Evolutionary conservation across 2,113 vertebrate genomes (phyloP).

Genomic region (Pimephales promelas): DNA sequence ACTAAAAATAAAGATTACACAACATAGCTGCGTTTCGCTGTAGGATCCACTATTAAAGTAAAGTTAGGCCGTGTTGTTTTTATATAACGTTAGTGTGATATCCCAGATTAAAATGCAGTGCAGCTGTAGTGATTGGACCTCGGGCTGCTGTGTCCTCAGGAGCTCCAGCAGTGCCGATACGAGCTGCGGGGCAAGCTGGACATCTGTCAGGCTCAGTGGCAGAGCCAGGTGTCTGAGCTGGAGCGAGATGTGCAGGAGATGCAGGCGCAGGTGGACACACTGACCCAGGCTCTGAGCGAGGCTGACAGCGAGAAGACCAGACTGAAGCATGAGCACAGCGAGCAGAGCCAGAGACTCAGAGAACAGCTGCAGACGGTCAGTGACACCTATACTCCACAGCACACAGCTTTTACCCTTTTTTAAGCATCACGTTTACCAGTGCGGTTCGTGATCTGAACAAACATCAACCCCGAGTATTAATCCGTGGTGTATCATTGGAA

Average conservation of each 20-base stretch:
- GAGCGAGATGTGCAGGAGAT: constrained; percentile 74
- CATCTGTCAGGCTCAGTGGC: constrained; percentile 70
- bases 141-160: constrained; percentile 57
- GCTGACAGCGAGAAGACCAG: constrained; percentile 67
- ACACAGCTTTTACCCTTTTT: background rate
- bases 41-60: no score
- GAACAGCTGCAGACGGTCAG: constrained; percentile 76
- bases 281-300: constrained; percentile 63
- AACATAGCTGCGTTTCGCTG: no score
- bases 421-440: background rate
- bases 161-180: constrained; percentile 76
- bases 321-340: constrained; percentile 61
- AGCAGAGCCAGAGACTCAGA: constrained; percentile 63
- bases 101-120: background rate
- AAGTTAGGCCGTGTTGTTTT: no score
- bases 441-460: background rate
- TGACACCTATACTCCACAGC: constrained; percentile 4
- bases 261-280: constrained; percentile 66
- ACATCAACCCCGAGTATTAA: background rate
- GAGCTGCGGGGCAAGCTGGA: constrained; percentile 74
- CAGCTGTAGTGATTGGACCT: background rate
- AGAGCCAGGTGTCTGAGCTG: constrained; percentile 77
- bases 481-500: background rate
- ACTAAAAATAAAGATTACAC: no score
- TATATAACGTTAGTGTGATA: background rate